A percentile compares a stretch with the other conserved stretches of the same genome.
Evolutionary conservation across 1,140 invertebrate genomes (phyloP).

Genomic region (Philotrypesis tridentata): DNA sequence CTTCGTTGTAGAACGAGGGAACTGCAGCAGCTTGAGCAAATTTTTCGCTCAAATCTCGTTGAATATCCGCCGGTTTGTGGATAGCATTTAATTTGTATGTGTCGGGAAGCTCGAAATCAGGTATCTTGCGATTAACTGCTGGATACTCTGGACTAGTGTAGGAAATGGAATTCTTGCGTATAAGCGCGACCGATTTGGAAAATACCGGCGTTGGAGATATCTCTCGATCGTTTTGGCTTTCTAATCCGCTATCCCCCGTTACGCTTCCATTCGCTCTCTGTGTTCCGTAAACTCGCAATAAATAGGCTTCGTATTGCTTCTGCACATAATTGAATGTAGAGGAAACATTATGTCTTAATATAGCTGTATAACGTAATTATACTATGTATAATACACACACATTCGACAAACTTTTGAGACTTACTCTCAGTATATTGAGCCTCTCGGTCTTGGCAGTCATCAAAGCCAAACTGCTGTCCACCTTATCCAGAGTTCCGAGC

Average conservation of each 20-base stretch:
- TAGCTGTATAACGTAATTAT: too few relatives aligned
- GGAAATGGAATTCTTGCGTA: neutral
- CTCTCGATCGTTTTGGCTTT: conserved; percentile 59
- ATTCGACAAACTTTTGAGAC: conserved; percentile 42
- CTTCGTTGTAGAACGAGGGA: neutral
- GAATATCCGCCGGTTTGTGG: neutral
- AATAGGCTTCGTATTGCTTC: conserved; percentile 69
- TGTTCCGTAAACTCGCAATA: conserved; percentile 56
- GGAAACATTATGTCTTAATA: too few relatives aligned
- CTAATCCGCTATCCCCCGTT: conserved; percentile 59
- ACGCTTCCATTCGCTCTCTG: conserved; percentile 49
- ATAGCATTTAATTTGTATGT: neutral
- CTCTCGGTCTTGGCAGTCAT: conserved; percentile 78
- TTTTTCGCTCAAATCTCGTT: neutral
- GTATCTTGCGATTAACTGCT: neutral
- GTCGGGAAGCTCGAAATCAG: neutral
- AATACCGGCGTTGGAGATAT: conserved; percentile 14
- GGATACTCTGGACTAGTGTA: neutral
- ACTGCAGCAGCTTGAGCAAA: neutral
- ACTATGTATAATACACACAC: too few relatives aligned
- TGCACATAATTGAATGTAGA: conserved; percentile 51
- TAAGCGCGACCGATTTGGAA: neutral
- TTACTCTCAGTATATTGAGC: conserved; percentile 75
- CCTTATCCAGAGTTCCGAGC: conserved; percentile 74
- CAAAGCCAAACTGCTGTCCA: conserved; percentile 75